Percentiles rank a stretch among this genome's conserved stretches.
Evolutionary conservation across 1,140 invertebrate species (phyloP).

Genomic region (Paramacrobiotus metropolitanus): DNA sequence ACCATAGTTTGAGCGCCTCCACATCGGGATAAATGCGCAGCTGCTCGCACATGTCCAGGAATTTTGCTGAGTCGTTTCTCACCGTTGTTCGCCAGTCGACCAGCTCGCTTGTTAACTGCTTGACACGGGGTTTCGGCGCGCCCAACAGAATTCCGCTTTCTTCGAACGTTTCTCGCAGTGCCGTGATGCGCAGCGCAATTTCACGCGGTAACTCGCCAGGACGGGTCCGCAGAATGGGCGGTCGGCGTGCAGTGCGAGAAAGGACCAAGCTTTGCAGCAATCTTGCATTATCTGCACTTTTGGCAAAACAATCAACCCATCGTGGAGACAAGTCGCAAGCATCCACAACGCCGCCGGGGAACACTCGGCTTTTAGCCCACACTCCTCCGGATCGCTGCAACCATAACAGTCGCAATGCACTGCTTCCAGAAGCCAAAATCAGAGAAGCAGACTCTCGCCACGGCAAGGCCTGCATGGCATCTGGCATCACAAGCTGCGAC

Average conservation of each 20-base stretch:
- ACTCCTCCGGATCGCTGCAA: neutral
- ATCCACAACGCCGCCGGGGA: neutral
- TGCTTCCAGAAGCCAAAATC: neutral
- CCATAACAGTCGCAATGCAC: neutral
- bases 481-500: too few relatives aligned
- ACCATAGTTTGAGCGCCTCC: constrained; percentile 56
- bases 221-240: neutral
- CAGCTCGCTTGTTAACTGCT: constrained; percentile 21
- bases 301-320: neutral
- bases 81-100: constrained; percentile 42
- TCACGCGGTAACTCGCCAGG: constrained; percentile 29
- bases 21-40: constrained; percentile 52
- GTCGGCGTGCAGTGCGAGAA: neutral
- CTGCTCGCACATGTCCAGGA: constrained; percentile 42
- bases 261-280: neutral
- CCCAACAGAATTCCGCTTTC: constrained; percentile 62
- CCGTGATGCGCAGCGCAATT: constrained; percentile 50
- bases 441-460: neutral
- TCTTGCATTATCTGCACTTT: neutral
- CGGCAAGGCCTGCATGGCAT: neutral
- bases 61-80: constrained; percentile 38
- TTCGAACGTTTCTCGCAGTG: constrained; percentile 73
- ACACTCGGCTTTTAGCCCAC: neutral
- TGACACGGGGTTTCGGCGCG: constrained; percentile 16
- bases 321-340: neutral